Conservation (phyloP, 30 jellyfish, hydroid and myxozoan species). For the Chrysaora quinquecirrha region DNA sequence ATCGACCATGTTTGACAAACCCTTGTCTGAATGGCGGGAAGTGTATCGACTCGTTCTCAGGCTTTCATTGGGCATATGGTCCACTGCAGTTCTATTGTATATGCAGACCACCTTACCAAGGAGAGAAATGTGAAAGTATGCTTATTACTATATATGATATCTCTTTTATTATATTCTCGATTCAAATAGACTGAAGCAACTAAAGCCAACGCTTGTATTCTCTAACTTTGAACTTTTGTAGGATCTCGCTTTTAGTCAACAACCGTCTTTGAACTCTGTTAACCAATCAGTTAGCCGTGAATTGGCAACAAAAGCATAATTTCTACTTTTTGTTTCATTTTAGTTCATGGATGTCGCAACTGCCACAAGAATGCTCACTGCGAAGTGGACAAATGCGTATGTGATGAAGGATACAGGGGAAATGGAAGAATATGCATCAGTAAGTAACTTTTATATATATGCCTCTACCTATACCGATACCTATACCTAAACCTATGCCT, state of each 20-base stretch:
- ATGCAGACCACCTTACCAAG: slow-evolving; percentile 89
- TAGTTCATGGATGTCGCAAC: slow-evolving; percentile 78
- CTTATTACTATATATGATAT: too few species aligned
- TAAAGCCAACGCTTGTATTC: too few species aligned
- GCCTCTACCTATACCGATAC: neutral
- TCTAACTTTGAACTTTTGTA: too few species aligned
- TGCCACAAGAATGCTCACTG: slow-evolving; percentile 91
- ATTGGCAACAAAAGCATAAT: too few species aligned
- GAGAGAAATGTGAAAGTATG: slow-evolving; percentile 89
- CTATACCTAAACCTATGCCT: too few species aligned
- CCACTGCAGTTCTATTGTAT: slow-evolving; percentile 90
- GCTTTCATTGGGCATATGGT: slow-evolving; percentile 84
- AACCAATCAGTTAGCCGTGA: too few species aligned
- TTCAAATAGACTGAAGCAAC: too few species aligned
- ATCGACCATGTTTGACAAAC: slow-evolving; percentile 86
- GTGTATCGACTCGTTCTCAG: slow-evolving; percentile 89
- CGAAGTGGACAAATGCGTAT: slow-evolving; percentile 79
- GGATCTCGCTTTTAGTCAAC: too few species aligned
- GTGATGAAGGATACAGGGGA: slow-evolving; percentile 95
- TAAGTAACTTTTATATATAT: slow-evolving; percentile 27
- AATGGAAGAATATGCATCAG: slow-evolving; percentile 83
- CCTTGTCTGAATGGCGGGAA: slow-evolving; percentile 92
- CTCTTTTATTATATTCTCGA: too few species aligned
- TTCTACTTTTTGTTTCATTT: too few species aligned
- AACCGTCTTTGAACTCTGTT: too few species aligned